Base-by-base conservation (phyloP, 1,140 invertebrate species). In the Wasmannia auropunctata region DNA sequence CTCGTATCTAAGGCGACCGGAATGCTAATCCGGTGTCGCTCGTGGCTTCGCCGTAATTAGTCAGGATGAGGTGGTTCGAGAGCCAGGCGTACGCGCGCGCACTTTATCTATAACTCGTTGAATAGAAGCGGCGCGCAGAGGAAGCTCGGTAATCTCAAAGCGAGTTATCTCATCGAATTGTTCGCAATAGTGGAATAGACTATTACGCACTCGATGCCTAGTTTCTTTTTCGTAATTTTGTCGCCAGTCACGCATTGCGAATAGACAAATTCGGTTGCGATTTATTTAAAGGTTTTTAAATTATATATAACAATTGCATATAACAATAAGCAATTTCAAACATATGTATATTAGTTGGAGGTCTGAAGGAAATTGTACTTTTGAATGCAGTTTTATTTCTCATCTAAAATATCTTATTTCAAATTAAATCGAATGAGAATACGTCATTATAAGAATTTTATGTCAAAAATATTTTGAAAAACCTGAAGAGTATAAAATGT, bases 31-130 rank as follows among this genome's bases (percentile, higher is more conserved):
- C 54, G 51, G 37, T 81, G 79, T 81, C 79, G 79, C 79, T 72
- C 79, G 79, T 81, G 79, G 65, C 65, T 81, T 81, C 51, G 79
- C 79, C 79, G 79, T 81, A 81, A 81, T 81, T 81, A 81, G 79
- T 81, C 79, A 81, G 65, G 79, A 81, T 81, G 79, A 81, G 65
- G 51, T 72, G 31, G 65, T 81, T 56, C 49, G 51, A 81, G 77
- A 81, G 65, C 0, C 49, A 81, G 46, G 37, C 49, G 14, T 8
- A 6, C 11, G 11, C 34, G 63, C 60, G 31, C 31, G 34, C 37
- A 19, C 51, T 58, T 81, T 70, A 72, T 80, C 79, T 70, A 28
- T 70, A 72, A 58, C 37, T 58, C 37, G 49, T 81, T 72, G 65
- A 81, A 72, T 72, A 49, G 49, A 56, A 72, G 49, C 22, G 43